Conservation (phyloP, 2,888 invertebrate genomes). For the Hirtodrosophila cameraria region DNA sequence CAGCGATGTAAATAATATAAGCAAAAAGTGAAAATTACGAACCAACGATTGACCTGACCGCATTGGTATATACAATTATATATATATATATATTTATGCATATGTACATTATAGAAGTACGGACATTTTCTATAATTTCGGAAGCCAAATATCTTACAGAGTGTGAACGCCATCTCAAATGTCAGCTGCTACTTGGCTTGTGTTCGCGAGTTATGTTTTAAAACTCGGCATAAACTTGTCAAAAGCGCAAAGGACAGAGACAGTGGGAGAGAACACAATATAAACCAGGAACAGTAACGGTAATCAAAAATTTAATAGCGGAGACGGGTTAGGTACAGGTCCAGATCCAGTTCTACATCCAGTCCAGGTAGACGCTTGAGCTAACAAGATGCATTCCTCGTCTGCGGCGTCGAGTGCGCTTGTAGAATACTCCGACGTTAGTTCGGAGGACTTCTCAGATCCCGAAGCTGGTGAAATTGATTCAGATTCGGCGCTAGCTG, state of each 20-base stretch:
- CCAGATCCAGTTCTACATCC: too few species aligned
- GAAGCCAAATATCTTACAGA: slow-evolving; percentile 31
- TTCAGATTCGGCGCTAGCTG: slow-evolving; percentile 64
- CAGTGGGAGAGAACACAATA: slow-evolving; percentile 9
- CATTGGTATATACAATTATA: slow-evolving; percentile 37
- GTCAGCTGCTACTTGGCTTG: slow-evolving; percentile 32
- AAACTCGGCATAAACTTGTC: slow-evolving; percentile 29
- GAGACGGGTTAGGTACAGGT: not conserved
- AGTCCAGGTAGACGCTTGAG: slow-evolving; percentile 3
- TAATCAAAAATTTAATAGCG: slow-evolving; percentile 1
- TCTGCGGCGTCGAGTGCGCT: slow-evolving; percentile 68
- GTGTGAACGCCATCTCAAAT: slow-evolving; percentile 36
- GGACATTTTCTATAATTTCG: slow-evolving; percentile 16
- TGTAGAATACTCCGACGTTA: slow-evolving; percentile 94
- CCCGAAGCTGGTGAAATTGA: slow-evolving; percentile 96
- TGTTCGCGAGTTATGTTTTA: slow-evolving; percentile 39
- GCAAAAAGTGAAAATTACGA: slow-evolving; percentile 59
- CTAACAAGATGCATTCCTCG: slow-evolving; percentile 66
- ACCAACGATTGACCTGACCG: slow-evolving; percentile 26
- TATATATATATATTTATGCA: too few species aligned
- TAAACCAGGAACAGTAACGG: slow-evolving; percentile 1
- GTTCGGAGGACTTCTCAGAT: slow-evolving; percentile 94
- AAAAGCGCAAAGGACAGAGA: slow-evolving; percentile 14
- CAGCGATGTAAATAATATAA: slow-evolving; percentile 66
- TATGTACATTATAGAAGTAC: slow-evolving; percentile 31